Conservation (phyloP, 2,888 invertebrate genomes). For the Dorcus parallelipipedus region DNA sequence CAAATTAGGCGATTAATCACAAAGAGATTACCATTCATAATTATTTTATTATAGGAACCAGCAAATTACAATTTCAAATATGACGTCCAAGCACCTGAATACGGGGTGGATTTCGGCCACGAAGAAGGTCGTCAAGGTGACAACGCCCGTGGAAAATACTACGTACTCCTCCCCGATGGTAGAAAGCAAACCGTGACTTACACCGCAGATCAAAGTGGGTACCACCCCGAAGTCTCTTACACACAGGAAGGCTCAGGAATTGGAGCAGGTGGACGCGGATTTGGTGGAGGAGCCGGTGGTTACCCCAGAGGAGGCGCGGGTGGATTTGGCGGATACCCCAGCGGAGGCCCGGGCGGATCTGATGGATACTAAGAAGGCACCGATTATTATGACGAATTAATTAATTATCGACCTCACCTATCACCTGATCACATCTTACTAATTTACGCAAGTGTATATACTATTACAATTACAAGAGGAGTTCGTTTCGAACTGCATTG, state of each 20-base stretch:
- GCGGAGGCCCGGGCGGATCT: slow-evolving; percentile 20
- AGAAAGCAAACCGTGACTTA: slow-evolving; percentile 65
- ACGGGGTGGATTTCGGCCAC: slow-evolving; percentile 68
- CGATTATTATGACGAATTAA: not conserved
- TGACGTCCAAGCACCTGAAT: slow-evolving; percentile 59
- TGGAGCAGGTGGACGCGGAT: slow-evolving; percentile 19
- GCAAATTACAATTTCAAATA: slow-evolving; percentile 66
- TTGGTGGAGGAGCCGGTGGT: slow-evolving; percentile 24
- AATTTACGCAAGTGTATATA: no score
- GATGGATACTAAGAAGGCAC: slow-evolving; percentile 13
- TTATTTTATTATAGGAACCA: slow-evolving; percentile 23
- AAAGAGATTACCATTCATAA: no score
- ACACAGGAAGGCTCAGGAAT: slow-evolving; percentile 42
- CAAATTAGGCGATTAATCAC: no score
- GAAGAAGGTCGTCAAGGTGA: slow-evolving; percentile 62
- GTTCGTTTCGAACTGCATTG: no score
- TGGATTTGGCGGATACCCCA: slow-evolving; percentile 33
- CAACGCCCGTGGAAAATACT: slow-evolving; percentile 64
- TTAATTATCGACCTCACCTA: not conserved
- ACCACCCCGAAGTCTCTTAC: slow-evolving; percentile 63
- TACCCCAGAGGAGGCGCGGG: slow-evolving; percentile 1
- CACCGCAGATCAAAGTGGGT: slow-evolving; percentile 62
- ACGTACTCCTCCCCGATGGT: slow-evolving; percentile 66
- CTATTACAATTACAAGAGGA: no score
- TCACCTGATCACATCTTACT: no score